Conservation (phyloP, 1,140 invertebrate genomes). For the Lepidurus arcticus region DNA sequence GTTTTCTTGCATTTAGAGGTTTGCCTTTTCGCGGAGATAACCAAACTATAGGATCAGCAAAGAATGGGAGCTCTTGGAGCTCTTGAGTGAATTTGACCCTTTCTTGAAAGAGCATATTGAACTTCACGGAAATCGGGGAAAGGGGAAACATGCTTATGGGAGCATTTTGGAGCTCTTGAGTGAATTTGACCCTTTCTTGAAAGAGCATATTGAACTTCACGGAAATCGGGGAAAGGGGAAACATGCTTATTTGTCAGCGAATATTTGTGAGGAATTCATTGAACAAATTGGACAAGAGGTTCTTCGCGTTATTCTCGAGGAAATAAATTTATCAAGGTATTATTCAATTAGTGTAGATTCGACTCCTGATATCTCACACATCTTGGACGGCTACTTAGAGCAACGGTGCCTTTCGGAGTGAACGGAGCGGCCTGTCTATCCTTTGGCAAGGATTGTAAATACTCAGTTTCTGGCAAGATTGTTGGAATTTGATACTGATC, state of each 20-base stretch:
- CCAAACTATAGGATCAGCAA: slow-evolving; percentile 41
- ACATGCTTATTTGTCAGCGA: slow-evolving; percentile 41
- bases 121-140: too few species aligned
- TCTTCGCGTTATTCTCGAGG: slow-evolving; percentile 29
- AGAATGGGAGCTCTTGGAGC: slow-evolving; percentile 39
- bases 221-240: slow-evolving; percentile 37
- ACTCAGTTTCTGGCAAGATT: too few species aligned
- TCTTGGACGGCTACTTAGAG: too few species aligned
- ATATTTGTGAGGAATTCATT: slow-evolving; percentile 43
- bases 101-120: too few species aligned
- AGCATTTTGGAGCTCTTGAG: too few species aligned
- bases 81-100: too few species aligned
- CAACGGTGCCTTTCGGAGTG: too few species aligned
- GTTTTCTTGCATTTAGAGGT: slow-evolving; percentile 38
- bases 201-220: slow-evolving; percentile 37
- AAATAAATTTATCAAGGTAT: slow-evolving; percentile 33
- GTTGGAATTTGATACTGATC: too few species aligned
- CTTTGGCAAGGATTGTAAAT: too few species aligned
- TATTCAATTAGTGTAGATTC: slow-evolving; percentile 36
- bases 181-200: slow-evolving; percentile 43
- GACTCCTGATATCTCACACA: slow-evolving; percentile 35
- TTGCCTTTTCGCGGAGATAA: slow-evolving; percentile 40
- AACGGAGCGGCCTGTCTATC: too few species aligned
- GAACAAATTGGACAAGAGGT: background rate
- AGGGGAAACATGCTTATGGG: too few species aligned